phyloP scores from a whole-genome alignment of 2,113 vertebrate genomes.

The Glaucomys volans region DNA sequence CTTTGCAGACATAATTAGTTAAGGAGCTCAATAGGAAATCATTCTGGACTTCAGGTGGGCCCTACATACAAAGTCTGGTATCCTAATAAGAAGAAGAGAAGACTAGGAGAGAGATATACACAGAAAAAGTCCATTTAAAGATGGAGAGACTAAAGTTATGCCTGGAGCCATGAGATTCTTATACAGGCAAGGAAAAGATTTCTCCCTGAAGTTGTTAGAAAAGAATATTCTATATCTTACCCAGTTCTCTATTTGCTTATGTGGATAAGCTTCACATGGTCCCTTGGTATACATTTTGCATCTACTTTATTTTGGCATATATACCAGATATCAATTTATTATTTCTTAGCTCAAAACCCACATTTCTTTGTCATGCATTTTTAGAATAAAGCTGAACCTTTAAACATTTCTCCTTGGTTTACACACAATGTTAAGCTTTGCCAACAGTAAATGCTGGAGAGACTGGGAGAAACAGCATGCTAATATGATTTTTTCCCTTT shows the following conservation, averaged over 20 bases:
- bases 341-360: background rate
- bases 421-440: background rate
- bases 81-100: background rate
- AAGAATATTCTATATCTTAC: too few relatives aligned
- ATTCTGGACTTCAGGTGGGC: background rate
- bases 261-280: background rate
- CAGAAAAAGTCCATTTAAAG: background rate
- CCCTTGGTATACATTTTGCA: background rate
- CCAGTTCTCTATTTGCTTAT: background rate
- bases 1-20: background rate
- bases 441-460: background rate
- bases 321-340: background rate
- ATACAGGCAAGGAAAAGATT: background rate
- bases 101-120: background rate
- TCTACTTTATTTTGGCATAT: background rate
- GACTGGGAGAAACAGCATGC: background rate
- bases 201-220: background rate
- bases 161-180: background rate
- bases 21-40: background rate
- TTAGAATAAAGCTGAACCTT: background rate
- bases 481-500: background rate
- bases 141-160: background rate
- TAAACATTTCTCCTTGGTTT: background rate
- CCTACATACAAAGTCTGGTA: background rate
- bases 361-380: background rate